Conservation (phyloP, 1,140 invertebrate species). For the Scaptomyza graminum region DNA sequence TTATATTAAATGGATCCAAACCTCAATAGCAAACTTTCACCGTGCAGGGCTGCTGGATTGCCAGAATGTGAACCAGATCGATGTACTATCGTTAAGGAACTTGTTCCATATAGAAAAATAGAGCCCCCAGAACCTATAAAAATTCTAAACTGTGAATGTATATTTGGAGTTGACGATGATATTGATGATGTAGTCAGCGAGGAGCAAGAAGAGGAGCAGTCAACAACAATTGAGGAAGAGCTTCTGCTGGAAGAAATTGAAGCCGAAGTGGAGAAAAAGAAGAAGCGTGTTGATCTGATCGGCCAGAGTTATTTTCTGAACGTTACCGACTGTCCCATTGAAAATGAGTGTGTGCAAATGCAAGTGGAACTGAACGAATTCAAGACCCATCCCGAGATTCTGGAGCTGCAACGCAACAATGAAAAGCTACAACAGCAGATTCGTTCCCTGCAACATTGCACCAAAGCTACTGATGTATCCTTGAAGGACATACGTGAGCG, state of each 20-base stretch:
- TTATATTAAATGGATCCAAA: not conserved
- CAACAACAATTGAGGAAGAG: not conserved
- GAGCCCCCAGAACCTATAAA: not conserved
- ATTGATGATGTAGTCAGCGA: not conserved
- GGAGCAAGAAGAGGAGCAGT: not conserved
- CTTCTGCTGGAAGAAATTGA: conserved; percentile 24
- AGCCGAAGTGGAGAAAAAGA: conserved; percentile 19
- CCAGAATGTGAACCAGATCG: conserved; percentile 18
- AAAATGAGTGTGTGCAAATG: conserved; percentile 11
- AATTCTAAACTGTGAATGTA: conserved; percentile 11
- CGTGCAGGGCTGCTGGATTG: conserved; percentile 27
- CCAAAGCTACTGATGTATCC: conserved; percentile 7
- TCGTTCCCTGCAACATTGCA: conserved; percentile 10
- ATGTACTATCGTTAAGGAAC: not conserved
- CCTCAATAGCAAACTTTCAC: not conserved
- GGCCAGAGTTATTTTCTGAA: conserved; percentile 3
- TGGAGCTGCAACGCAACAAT: conserved; percentile 24
- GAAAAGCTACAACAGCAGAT: conserved; percentile 39
- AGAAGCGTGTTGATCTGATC: conserved; percentile 10
- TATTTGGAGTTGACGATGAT: not conserved
- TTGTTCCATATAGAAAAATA: not conserved
- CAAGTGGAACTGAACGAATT: conserved; percentile 13
- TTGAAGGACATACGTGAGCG: not conserved
- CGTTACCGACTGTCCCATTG: conserved; percentile 28
- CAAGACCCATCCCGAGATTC: conserved; percentile 16